Percentiles rank a stretch among this genome's conserved stretches.
These are phyloP conservation scores for Dichetophora obliterata DNA, from an alignment of 2,888 invertebrate genomes.

Conservation along the genomic window DNA sequence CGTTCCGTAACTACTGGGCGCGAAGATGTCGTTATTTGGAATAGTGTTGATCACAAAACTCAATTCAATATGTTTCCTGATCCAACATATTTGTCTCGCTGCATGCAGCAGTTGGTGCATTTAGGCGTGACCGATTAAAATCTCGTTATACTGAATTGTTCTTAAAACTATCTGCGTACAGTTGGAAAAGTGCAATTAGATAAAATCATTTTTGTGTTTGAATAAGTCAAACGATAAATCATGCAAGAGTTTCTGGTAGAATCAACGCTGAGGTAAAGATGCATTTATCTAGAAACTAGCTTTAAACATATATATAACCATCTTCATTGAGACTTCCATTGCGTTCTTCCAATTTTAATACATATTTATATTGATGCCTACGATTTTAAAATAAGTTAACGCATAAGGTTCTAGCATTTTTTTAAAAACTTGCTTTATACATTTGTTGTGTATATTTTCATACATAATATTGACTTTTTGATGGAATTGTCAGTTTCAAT, in stretches of 20 bases:
- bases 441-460: neutral
- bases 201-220: slow-evolving; percentile 48
- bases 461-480: neutral
- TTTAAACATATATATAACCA: slow-evolving; percentile 39
- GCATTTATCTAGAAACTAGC: slow-evolving; percentile 34
- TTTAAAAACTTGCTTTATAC: neutral
- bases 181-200: slow-evolving; percentile 50
- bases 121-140: slow-evolving; percentile 69
- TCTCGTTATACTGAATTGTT: slow-evolving; percentile 5
- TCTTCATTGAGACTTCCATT: slow-evolving; percentile 42
- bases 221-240: slow-evolving; percentile 52
- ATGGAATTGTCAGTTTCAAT: neutral
- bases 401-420: no score
- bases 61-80: slow-evolving; percentile 84
- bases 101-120: slow-evolving; percentile 70
- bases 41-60: slow-evolving; percentile 89
- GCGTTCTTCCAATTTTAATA: slow-evolving; percentile 43
- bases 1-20: slow-evolving; percentile 91
- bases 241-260: slow-evolving; percentile 30
- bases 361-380: neutral
- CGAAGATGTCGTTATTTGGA: slow-evolving; percentile 93
- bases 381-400: neutral
- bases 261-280: slow-evolving; percentile 5
- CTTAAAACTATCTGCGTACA: neutral
- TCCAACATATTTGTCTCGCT: slow-evolving; percentile 78